Evolutionary conservation across 2,888 invertebrate species (phyloP), one percentile per base, ranked within the genome.

Genomic region (Ophraella communa): DNA sequence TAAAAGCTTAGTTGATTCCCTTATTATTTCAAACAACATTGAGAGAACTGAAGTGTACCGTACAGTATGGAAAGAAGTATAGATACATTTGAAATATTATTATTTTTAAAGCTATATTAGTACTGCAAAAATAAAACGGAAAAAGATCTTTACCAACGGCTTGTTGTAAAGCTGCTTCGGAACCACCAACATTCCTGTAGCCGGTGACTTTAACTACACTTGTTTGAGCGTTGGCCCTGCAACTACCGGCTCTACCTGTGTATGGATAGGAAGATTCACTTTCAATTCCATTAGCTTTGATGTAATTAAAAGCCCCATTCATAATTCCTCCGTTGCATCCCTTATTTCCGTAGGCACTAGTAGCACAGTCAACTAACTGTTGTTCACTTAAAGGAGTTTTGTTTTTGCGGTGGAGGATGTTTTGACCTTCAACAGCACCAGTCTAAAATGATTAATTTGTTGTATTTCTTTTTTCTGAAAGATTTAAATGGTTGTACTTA

Each of bases 391-490:
- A 87, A 1, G 94, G 93, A 27, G 93, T 87, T 62, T 95, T 84
- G 70, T 85, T 85, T 11, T 91, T 91, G 11, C 85, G 85, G 82
- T 90, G 88, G 70, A 94, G 88, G 86, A 88, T 95, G 82, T 95
- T 91, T 82, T 95, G 95, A 0, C 91, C 95, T 84, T 95, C 95
- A 10, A 96, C 82, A 0, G 94, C 83, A 17, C 95, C 97, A 55
- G 96, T 96, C 90, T 94, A 79, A 51, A 35, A 54, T n/a, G n/a
- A 45, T 27, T 7, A 1, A 27, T 30, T 30, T 30, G 11, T 30
- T 10, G 11, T 30, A 30, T 10, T 30, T 10, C 24, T 47, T 11
- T 1, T 14, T n/a, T 11, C 1, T 33, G 8, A 10, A 17, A 17
- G 21, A 51, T 30, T 33, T 11, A n/a, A n/a, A n/a, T n/a, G n/a